Conservation (phyloP, 2,888 invertebrate species). For the Caenorhabditis imperialis region DNA sequence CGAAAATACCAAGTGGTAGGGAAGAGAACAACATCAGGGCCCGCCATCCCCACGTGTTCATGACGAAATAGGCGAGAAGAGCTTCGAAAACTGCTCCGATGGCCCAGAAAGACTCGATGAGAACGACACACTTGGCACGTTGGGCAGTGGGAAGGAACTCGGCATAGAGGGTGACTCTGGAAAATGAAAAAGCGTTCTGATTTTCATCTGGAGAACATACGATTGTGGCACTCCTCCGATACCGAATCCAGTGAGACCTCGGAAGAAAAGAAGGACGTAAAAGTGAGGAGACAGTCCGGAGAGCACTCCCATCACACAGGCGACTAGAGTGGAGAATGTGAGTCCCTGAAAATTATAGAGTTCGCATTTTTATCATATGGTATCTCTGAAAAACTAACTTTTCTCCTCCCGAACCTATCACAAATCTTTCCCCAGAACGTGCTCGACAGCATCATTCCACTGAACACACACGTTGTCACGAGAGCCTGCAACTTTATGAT, state of each 20-base stretch:
- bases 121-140: conserved; percentile 93
- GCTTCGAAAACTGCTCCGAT: conserved; percentile 94
- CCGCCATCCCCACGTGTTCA: conserved; percentile 92
- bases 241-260: conserved; percentile 93
- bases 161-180: conserved; percentile 92
- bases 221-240: conserved; percentile 97
- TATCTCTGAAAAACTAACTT: conserved; percentile 48
- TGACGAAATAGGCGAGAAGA: conserved; percentile 89
- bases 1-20: conserved; percentile 88
- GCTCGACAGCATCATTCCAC: conserved; percentile 95
- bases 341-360: conserved; percentile 84
- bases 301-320: conserved; percentile 91
- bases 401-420: conserved; percentile 81
- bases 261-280: conserved; percentile 89
- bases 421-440: conserved; percentile 96
- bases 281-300: conserved; percentile 93
- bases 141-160: conserved; percentile 95
- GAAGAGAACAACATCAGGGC: conserved; percentile 93
- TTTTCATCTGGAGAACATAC: conserved; percentile 82
- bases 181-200: conserved; percentile 64
- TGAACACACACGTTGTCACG: conserved; percentile 92
- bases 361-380: conserved; percentile 37
- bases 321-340: conserved; percentile 89
- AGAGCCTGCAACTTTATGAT: conserved; percentile 85
- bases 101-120: conserved; percentile 97